phyloP scores from a whole-genome alignment of 1,140 invertebrate genomes.

The Eriosoma lanigerum region DNA sequence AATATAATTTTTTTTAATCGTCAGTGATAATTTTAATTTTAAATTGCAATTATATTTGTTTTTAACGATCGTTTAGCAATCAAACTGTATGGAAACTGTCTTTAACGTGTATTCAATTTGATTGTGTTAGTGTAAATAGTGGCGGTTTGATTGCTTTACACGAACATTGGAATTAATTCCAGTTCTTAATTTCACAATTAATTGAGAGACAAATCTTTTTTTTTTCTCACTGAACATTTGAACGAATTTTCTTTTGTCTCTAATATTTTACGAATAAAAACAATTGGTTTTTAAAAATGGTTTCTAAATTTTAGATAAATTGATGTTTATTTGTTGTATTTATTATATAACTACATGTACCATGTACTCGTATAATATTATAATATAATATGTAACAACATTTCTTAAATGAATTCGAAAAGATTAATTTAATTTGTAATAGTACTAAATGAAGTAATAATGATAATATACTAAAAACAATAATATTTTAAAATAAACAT shows the following conservation, averaged over 20 bases:
- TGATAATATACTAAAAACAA: too few relatives aligned
- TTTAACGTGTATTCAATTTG: background rate
- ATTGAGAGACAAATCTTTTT: background rate
- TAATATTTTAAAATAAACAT: constrained; percentile 3
- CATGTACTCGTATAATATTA: background rate
- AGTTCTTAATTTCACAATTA: background rate
- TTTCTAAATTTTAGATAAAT: constrained; percentile 9
- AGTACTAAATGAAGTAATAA: too few relatives aligned
- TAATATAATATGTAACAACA: constrained; percentile 24
- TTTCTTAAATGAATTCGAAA: background rate
- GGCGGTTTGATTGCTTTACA: background rate
- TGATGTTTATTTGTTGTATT: too few relatives aligned
- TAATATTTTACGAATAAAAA: background rate
- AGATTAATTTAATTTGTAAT: too few relatives aligned
- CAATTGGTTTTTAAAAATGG: background rate
- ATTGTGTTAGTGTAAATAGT: background rate
- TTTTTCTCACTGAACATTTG: background rate
- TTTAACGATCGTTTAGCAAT: background rate
- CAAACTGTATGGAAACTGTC: background rate
- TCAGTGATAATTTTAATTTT: too few relatives aligned
- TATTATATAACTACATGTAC: background rate
- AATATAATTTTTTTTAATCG: too few relatives aligned
- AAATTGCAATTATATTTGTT: background rate
- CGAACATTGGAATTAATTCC: constrained; percentile 10
- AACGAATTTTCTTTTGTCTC: background rate